Base-by-base conservation (phyloP, 1,140 invertebrate genomes). In the Solenopsis invicta region DNA sequence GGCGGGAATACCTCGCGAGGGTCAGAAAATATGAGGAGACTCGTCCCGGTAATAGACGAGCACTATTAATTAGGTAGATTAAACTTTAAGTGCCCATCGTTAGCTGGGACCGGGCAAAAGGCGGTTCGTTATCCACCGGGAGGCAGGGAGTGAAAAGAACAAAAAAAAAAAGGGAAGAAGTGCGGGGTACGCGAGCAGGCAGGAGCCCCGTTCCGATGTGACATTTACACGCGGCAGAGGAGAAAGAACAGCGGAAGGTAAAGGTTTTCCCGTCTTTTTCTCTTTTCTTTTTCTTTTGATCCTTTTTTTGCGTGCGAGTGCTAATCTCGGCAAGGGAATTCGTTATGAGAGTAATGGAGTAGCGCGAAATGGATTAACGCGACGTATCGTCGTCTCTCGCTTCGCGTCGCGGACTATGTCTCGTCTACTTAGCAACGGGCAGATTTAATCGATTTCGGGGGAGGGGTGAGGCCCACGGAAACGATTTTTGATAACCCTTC, bases 41-140 rank as follows among this genome's bases (percentile, higher is more conserved):
- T 76, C 66, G 72, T 89, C 86, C 76, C 72, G 86, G 88, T 93
- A 93, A 93, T 93, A 91, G 92, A 93, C 92, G 93, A 92, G 91
- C 86, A 90, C 92, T 92, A 93, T 93, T 94, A 93, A 93, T 94
- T 94, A 93, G 91, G 88, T 91, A 93, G 92, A 94, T 94, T 93
- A 93, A 93, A 94, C 91, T 93, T 90, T 89, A 93, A 93, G 90
- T 93, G 91, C 91, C 80, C 89, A 67, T 92, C 92, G 91, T 93
- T 93, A 93, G 88, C 85, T 85, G 75, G 59, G 72, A 54, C 72
- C 88, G 37, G 80, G 64, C 82, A 56, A 81, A 64, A 85, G 85
- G 90, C 62, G 88, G 86, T 88, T 86, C 88, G 88, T 92, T 92
- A 92, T 89, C 86, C 85, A 85, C 16, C 59, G 78, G 77, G 61